Evolutionary conservation across 2,888 invertebrate species (phyloP), one percentile per base, ranked within the genome.

Genomic region (Ennomos erosarius): DNA sequence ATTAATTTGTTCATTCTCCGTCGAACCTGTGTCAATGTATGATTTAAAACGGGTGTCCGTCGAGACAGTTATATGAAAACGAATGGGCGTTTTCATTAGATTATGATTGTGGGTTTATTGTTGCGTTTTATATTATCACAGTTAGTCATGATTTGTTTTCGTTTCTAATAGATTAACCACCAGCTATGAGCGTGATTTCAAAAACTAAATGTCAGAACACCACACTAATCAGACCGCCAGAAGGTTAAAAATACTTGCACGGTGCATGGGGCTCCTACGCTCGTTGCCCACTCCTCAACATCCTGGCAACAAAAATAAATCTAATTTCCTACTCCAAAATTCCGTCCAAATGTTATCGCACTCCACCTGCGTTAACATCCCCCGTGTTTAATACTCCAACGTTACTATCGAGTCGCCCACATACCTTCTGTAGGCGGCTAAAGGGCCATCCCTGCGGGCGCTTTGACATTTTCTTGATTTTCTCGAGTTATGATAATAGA

Each of bases 361-460:
- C 36, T 35, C 45, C 40, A 47, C 46, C 51, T 51, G 51, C 37
- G 51, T 38, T 51, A 57, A 57, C 13, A 51, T 51, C 10, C 46
- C 10, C 26, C 11, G n/a, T n/a, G 44, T 56, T 26, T 37, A 42
- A 37, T 45, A 13, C 51, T 11, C 34, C 45, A 36, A 35, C 52
- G 46, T 49, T 39, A 38, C 47, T 37, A 36, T 55, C 49, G 39
- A 55, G 45, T 47, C 53, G 59, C 65, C 58, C 58, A 59, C 65
- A 55, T 57, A 16, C 59, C 54, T 45, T 13, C 35, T 6, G 59
- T 62, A 55, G 58, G 63, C 61, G 61, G 42, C 35, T 53, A 62
- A 59, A 56, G 55, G 55, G 33, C 57, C 59, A 55, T 57, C 63
- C 65, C 61, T 47, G 8, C 62, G 67, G 62, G 55, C 59, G 53